Evolutionary conservation across 2,888 invertebrate species (phyloP).

Genomic region (Smittia sp.): DNA sequence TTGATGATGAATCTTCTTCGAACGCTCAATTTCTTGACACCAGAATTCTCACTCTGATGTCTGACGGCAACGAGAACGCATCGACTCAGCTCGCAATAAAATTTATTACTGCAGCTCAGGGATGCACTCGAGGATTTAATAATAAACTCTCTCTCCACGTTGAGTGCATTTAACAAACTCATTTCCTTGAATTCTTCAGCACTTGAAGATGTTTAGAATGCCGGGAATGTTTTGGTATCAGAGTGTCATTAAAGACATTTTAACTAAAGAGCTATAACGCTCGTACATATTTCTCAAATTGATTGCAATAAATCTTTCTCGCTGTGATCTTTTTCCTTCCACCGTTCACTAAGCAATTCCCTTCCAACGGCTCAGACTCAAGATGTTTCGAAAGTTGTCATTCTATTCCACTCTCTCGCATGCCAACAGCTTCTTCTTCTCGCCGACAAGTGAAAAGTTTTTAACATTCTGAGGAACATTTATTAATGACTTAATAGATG

Average conservation of each 20-base stretch:
- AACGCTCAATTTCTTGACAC: neutral
- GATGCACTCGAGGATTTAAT: neutral
- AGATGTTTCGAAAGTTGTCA: constrained; percentile 24
- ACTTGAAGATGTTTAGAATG: neutral
- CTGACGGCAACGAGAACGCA: neutral
- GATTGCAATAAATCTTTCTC: constrained; percentile 41
- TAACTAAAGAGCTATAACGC: constrained; percentile 34
- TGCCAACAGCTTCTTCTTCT: neutral
- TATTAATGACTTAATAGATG: constrained; percentile 38
- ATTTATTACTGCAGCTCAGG: neutral
- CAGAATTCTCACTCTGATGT: neutral
- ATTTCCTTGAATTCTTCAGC: constrained; percentile 3
- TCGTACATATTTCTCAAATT: constrained; percentile 35
- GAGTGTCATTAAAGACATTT: constrained; percentile 29
- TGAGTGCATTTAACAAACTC: constrained; percentile 5
- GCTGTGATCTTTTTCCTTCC: constrained; percentile 7
- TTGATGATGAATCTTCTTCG: constrained; percentile 32
- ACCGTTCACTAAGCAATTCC: neutral
- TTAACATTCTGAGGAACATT: neutral
- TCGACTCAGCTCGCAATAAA: neutral
- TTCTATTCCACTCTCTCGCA: constrained; percentile 7
- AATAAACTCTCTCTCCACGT: neutral
- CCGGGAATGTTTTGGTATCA: constrained; percentile 10
- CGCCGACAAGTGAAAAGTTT: constrained; percentile 25
- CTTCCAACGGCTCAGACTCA: neutral